Conservation (phyloP, 2,888 invertebrate species). For the Fabriciana adippe region DNA sequence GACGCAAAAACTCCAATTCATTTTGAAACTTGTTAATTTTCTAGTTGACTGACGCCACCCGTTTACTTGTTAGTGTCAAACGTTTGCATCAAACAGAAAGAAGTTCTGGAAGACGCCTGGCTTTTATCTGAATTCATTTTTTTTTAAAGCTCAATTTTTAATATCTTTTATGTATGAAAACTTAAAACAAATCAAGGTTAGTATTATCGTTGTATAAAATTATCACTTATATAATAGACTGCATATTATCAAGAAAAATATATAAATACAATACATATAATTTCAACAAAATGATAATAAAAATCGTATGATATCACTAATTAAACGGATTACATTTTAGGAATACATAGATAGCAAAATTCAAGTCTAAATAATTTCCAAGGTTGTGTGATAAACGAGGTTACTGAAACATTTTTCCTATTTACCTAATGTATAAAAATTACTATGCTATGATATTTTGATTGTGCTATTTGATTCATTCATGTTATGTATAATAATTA, state of each 20-base stretch:
- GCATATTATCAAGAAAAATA: background rate
- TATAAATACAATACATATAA: too few species aligned
- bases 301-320: background rate
- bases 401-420: too few species aligned
- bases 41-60: conserved; percentile 39
- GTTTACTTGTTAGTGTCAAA: conserved; percentile 31
- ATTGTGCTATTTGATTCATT: too few species aligned
- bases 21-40: conserved; percentile 41
- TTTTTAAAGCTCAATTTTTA: background rate
- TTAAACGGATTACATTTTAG: background rate
- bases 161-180: conserved; percentile 11
- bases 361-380: background rate
- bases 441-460: too few species aligned
- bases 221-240: background rate
- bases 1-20: conserved; percentile 35
- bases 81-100: conserved; percentile 17
- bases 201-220: conserved; percentile 13
- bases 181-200: conserved; percentile 1
- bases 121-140: conserved; percentile 3
- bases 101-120: conserved; percentile 2
- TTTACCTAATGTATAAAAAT: too few species aligned
- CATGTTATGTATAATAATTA: too few species aligned
- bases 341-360: background rate
- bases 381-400: too few species aligned
- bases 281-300: conserved; percentile 9